Evolutionary conservation across 2,888 invertebrate species (phyloP).

Genomic region (Amblyjoppa fuscipennis): DNA sequence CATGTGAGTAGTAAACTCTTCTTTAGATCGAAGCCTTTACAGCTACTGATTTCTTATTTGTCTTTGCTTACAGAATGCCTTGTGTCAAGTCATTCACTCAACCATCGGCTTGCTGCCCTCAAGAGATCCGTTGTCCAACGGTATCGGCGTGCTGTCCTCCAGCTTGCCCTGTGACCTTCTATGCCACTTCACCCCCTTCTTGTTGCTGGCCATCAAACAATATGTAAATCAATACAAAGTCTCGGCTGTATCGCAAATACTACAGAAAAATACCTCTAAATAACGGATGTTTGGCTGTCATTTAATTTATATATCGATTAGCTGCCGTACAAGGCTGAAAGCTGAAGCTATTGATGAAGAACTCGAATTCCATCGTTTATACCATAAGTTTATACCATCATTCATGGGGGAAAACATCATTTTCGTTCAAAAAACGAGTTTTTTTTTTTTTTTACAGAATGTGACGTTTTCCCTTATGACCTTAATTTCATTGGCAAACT

Average conservation of each 20-base stretch:
- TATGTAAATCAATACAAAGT: conserved; percentile 9
- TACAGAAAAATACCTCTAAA: conserved; percentile 6
- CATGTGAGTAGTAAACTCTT: conserved; percentile 49
- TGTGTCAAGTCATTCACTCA: conserved; percentile 52
- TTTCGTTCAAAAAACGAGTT: too few relatives aligned
- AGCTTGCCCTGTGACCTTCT: conserved; percentile 39
- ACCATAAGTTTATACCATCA: too few relatives aligned
- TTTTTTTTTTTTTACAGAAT: too few relatives aligned
- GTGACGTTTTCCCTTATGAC: too few relatives aligned
- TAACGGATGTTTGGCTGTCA: not conserved
- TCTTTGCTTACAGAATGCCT: conserved; percentile 36
- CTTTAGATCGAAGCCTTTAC: not conserved
- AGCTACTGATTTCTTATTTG: not conserved
- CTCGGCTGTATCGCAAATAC: conserved; percentile 35
- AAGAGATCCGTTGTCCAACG: conserved; percentile 49
- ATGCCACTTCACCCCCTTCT: conserved; percentile 42
- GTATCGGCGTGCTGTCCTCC: conserved; percentile 51
- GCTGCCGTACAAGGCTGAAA: too few relatives aligned
- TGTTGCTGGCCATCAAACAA: conserved; percentile 46
- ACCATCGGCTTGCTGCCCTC: conserved; percentile 51
- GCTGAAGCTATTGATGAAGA: too few relatives aligned
- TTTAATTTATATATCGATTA: not conserved
- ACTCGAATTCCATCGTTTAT: too few relatives aligned
- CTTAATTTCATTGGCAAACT: too few relatives aligned
- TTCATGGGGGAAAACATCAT: too few relatives aligned